Conservation (phyloP, 92 coral and sea anemone genomes). For the Actinostola sp. region DNA sequence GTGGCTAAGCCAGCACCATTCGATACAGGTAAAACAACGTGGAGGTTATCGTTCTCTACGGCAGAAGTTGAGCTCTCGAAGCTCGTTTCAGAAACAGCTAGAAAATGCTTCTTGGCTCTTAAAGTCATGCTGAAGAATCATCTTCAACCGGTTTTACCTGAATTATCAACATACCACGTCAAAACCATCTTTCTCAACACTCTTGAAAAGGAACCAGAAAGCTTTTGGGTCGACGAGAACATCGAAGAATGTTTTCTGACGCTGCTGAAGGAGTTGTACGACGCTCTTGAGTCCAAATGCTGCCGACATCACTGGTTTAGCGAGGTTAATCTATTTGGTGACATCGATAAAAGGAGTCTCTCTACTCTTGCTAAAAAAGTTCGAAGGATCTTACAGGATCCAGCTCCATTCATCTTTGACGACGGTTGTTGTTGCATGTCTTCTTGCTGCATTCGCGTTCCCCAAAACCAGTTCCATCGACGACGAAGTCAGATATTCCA, state of each 20-base stretch:
- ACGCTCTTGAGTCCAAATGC: conserved; percentile 13
- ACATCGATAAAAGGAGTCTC: background rate
- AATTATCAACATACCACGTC: conserved; percentile 23
- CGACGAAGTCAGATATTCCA: no score
- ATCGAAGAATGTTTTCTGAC: no score
- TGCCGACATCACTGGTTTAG: conserved; percentile 50
- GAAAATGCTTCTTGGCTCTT: no score
- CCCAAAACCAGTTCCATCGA: no score
- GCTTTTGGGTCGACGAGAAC: no score
- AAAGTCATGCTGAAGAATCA: conserved; percentile 46
- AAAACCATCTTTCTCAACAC: conserved; percentile 43
- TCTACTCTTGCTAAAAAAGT: no score
- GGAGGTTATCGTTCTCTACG: conserved; percentile 59
- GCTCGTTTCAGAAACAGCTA: no score
- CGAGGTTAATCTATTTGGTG: conserved; percentile 23
- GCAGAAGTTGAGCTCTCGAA: no score
- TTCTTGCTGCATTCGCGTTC: no score
- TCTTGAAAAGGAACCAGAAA: conserved; percentile 22
- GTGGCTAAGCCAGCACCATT: conserved; percentile 42
- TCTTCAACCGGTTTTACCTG: conserved; percentile 25
- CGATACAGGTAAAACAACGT: conserved; percentile 30
- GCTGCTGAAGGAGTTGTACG: conserved; percentile 22
- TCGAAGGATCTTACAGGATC: no score
- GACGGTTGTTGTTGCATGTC: no score
- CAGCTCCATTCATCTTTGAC: no score